Evolutionary conservation across 1,140 invertebrate species (phyloP).

Genomic region (Coptotermes formosanus): DNA sequence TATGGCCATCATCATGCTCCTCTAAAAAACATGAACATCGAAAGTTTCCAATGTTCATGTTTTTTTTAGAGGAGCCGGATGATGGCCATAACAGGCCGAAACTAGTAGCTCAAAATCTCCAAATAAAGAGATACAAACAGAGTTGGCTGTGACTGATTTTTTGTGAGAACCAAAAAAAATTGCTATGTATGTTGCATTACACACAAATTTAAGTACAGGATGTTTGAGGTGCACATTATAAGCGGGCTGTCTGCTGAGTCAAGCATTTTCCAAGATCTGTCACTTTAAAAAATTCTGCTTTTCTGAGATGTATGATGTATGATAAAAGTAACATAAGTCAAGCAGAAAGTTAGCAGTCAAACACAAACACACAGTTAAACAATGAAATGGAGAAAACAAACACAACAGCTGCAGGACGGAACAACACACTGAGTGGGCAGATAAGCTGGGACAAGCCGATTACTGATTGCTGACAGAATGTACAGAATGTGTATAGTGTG

Average conservation of each 20-base stretch:
- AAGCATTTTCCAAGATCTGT: neutral
- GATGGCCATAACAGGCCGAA: no score
- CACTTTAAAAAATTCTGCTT: neutral
- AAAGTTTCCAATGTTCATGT: no score
- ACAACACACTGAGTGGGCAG: constrained; percentile 5
- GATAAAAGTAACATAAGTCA: neutral
- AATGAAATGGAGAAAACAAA: neutral
- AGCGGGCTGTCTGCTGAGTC: neutral
- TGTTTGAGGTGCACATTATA: neutral
- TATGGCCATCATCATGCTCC: no score
- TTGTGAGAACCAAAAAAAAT: no score
- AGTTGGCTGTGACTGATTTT: no score
- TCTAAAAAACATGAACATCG: no score
- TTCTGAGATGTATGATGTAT: neutral
- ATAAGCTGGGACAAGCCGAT: neutral
- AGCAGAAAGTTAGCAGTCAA: neutral
- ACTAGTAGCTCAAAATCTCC: no score
- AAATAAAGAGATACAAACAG: no score
- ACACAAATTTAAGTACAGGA: neutral
- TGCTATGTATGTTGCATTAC: no score
- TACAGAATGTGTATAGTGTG: neutral
- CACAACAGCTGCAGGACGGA: neutral
- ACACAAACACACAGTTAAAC: neutral
- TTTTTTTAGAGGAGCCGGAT: no score
- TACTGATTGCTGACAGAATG: neutral